phyloP scores from a whole-genome alignment of 2,888 invertebrate genomes.

The Ophion costatus region DNA sequence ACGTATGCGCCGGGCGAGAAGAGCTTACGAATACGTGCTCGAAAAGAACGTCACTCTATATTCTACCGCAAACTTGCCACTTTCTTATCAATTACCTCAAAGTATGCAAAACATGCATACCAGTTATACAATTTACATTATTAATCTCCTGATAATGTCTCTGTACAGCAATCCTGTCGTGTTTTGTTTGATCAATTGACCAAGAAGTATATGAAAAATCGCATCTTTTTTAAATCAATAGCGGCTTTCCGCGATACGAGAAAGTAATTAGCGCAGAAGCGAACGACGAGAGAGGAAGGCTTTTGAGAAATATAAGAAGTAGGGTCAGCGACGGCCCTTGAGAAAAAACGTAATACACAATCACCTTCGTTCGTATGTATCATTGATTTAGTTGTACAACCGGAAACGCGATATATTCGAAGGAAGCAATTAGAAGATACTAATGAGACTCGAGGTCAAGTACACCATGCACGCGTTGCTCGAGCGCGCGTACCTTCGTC shows the following conservation, averaged over 20 bases:
- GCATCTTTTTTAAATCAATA: not conserved
- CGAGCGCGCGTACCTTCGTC: not conserved
- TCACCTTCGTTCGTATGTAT: conserved; percentile 27
- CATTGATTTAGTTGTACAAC: conserved; percentile 44
- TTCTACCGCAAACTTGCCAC: not conserved
- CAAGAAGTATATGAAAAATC: not conserved
- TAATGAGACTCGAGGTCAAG: conserved; percentile 57
- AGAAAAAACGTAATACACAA: conserved; percentile 26
- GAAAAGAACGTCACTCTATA: not conserved
- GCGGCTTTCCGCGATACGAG: not conserved
- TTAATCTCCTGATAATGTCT: not conserved
- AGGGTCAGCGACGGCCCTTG: conserved; percentile 14
- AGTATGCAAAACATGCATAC: not conserved
- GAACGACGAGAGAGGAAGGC: not conserved
- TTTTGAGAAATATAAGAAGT: conserved; percentile 12
- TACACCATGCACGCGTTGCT: conserved; percentile 9
- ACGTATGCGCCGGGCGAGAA: not conserved
- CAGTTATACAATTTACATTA: not conserved
- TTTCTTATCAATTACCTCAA: not conserved
- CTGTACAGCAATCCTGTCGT: not conserved
- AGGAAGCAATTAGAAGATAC: conserved; percentile 57
- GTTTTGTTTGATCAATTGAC: not conserved
- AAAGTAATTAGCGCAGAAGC: not conserved
- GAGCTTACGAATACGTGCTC: not conserved
- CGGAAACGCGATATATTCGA: conserved; percentile 49